Base-by-base conservation (phyloP, 2,888 invertebrate genomes). In the Cantharis flavilabris region DNA sequence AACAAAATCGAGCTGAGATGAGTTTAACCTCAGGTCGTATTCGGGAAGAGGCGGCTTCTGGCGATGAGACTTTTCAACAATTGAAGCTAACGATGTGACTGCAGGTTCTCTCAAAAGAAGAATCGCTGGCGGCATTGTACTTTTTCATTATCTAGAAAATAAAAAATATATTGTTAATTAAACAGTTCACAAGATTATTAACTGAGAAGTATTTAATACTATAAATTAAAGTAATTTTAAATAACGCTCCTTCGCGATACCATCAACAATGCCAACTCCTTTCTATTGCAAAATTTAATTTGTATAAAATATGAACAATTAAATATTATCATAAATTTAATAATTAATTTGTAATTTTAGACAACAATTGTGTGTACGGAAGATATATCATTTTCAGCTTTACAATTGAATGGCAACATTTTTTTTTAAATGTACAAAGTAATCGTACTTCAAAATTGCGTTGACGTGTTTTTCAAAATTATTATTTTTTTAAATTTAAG, bases 81-180 rank as follows among this genome's bases (percentile, higher is more conserved):
- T 82, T 70, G 86, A 81, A 72, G 87, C 85, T 75, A 88, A 81
- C 11, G 87, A 86, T 9, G 84, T 82, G 14, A 83, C 82, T 30
- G 87, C 84, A 73, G 81, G 80, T 84, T 88, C 88, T 82, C 88
- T 83, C 77, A 86, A 86, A 76, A 88, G 86, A 81, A 88, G 84
- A 26, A 84, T 83, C 76, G 85, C 85, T 73, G 84, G 81, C 75
- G 87, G 85, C 88, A 88, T 88, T 82, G 83, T 86, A 79, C 74
- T 80, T 81, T 84, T 81, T 84, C 88, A 87, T 88, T 86, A 86
- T 88, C 88, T 88, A 86, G 33, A 88, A 33, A 88, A 81, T 77
- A 73, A 79, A 30, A 30, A 77, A 67, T 23, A 76, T 23, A 69
- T 49, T 13, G 26, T 67, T 67, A 67, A 18, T 67, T 67, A 20